Evolutionary conservation across 2,888 invertebrate species (phyloP).

Genomic region (Escarpia spicata): DNA sequence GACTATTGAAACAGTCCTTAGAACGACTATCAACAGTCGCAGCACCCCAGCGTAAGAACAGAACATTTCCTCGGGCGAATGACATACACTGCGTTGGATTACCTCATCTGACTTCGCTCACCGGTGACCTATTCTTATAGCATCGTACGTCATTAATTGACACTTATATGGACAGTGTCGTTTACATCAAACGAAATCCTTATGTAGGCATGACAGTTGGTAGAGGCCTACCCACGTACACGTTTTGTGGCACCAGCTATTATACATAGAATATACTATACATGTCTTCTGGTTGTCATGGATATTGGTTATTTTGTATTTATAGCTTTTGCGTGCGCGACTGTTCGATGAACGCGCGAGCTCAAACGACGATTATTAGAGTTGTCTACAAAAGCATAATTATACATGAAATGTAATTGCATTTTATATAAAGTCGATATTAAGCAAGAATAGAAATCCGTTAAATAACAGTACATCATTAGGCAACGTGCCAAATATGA

Average conservation of each 20-base stretch:
- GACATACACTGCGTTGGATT: neutral
- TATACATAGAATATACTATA: neutral
- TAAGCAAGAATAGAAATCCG: no score
- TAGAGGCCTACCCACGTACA: neutral
- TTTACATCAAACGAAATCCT: neutral
- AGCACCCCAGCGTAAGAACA: neutral
- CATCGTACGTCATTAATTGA: neutral
- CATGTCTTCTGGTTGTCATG: neutral
- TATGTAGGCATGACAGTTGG: neutral
- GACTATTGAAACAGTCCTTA: neutral
- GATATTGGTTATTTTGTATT: neutral
- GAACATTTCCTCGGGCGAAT: neutral
- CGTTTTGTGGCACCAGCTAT: neutral
- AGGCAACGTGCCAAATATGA: no score
- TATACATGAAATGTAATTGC: no score
- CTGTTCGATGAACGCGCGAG: no score
- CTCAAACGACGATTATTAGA: no score
- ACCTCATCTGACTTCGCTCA: neutral
- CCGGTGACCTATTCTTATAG: neutral
- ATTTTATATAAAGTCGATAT: no score
- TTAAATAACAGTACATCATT: no score
- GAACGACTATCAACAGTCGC: neutral
- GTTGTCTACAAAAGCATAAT: no score
- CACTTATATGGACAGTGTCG: neutral
- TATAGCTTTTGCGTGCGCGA: no score